These are phyloP conservation scores for Drosophila fulvimacula DNA, from an alignment of 2,888 invertebrate genomes.

Conservation along the genomic window DNA sequence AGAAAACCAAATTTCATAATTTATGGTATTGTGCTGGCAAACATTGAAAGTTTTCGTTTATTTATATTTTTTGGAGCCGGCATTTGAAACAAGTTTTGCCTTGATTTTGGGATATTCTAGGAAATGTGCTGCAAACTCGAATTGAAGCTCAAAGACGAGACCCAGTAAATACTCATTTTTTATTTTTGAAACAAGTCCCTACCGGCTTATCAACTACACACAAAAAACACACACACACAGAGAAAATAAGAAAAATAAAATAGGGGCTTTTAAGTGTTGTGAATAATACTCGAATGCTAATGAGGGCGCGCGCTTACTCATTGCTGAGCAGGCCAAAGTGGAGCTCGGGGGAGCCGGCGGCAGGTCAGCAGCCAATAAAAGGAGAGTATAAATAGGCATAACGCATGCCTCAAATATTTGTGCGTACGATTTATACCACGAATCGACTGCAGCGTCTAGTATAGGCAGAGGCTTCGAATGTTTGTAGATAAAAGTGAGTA, in stretches of 20 bases:
- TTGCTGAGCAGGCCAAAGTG: conserved; percentile 6
- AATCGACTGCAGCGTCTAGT: not conserved
- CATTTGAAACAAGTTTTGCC: conserved; percentile 57
- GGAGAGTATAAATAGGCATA: conserved; percentile 62
- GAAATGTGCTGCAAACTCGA: conserved; percentile 25
- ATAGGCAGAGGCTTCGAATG: conserved; percentile 30
- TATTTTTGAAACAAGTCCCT: conserved; percentile 34
- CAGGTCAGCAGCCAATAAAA: conserved; percentile 54
- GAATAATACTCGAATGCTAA: conserved; percentile 56
- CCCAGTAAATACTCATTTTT: conserved; percentile 12
- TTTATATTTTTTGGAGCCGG: conserved; percentile 38
- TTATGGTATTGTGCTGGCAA: conserved; percentile 56
- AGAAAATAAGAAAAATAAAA: conserved; percentile 2
- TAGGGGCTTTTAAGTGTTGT: conserved; percentile 54
- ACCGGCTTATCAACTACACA: conserved; percentile 43
- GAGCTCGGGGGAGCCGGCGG: not conserved
- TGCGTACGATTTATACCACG: conserved; percentile 39
- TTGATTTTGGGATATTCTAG: conserved; percentile 32
- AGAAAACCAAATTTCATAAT: conserved; percentile 64
- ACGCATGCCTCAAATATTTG: conserved; percentile 59
- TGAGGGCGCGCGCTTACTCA: conserved; percentile 60
- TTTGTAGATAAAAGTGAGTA: conserved; percentile 41
- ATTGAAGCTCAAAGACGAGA: conserved; percentile 15
- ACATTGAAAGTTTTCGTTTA: conserved; percentile 38
- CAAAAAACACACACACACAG: not conserved